Evolutionary conservation across 1,140 invertebrate genomes (phyloP), one percentile per base, ranked within the genome.

Genomic region (Drosophila chauvacae): DNA sequence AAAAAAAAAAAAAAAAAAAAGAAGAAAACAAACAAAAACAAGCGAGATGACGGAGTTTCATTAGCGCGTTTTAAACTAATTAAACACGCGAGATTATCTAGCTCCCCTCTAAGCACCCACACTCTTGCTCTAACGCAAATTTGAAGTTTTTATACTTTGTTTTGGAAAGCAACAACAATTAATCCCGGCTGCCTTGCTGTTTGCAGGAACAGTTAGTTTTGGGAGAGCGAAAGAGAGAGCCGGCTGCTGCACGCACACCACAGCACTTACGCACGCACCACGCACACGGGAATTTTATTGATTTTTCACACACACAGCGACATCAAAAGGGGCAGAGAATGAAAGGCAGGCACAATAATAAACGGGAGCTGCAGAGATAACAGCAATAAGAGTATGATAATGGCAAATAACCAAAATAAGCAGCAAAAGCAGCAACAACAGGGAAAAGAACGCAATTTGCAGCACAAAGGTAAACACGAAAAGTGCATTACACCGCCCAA

Each of bases 241-340:
- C 82, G 81, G 82, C 81, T 86, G 81, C 81, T 81, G 82, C 77
- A 85, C 65, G 72, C 50, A 73, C 66, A 73, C 57, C 30, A 55
- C 33, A 47, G 44, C 55, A 35, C 47, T 26, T 45, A 48, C 28
- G 23, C 59, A 65, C 39, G 30, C 47, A 55, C 26, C 37, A 72
- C 44, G 37, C 55, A 72, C 44, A 50, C 45, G 66, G 69, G 45
- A 74, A 51, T 81, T 73, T 80, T 85, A 85, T 85, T 85, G 81
- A 85, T 85, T 85, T 85, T 85, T 86, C 81, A 75, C 81, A 80
- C 80, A 72, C 59, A 79, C 62, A 69, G 23, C 37, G 18, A 37
- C 18, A 55, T 7, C 45, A 9, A 37, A 37, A 23, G 18, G 33
- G 51, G 1, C 33, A 64, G 18, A 39, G 39, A 35, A 57, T 7